Percentiles rank a stretch among this genome's conserved stretches.
phyloP scores from a whole-genome alignment of 2,113 vertebrate species.

The Hiodon alosoides region DNA sequence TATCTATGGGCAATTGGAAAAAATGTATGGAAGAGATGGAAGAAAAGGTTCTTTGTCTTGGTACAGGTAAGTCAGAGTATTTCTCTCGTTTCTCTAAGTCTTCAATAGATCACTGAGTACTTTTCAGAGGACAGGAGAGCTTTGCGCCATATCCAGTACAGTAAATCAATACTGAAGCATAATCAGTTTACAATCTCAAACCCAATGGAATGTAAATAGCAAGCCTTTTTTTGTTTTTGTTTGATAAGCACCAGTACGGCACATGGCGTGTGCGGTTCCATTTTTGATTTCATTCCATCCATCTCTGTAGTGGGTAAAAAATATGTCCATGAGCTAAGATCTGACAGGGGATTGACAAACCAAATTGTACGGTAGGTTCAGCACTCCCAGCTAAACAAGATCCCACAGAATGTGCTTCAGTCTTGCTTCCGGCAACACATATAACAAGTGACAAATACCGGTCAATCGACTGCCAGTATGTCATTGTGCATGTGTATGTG shows the following conservation, averaged over 20 bases:
- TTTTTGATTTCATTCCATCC: conserved; percentile 43
- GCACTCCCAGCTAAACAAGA: conserved; percentile 62
- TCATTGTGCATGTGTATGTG: conserved; percentile 33
- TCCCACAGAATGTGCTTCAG: conserved; percentile 46
- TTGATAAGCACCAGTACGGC: no score
- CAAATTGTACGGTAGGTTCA: conserved; percentile 58
- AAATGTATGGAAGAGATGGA: conserved; percentile 99
- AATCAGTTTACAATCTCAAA: no score
- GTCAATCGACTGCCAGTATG: conserved; percentile 49
- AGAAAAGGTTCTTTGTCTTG: conserved; percentile 96
- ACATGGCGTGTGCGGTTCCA: no score
- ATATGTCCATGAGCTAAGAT: conserved; percentile 65
- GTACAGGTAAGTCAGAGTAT: conserved; percentile 78
- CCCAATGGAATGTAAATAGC: no score
- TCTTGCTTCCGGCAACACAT: conserved; percentile 58
- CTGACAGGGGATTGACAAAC: conserved; percentile 68
- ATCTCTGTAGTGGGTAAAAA: conserved; percentile 41
- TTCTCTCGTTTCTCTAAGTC: background rate
- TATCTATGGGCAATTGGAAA: conserved; percentile 97
- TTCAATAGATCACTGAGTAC: no score
- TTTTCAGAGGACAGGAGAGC: no score
- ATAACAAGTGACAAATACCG: conserved; percentile 66
- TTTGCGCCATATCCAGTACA: no score
- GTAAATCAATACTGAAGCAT: no score
- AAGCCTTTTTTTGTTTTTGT: no score